phyloP scores from a whole-genome alignment of 2,113 vertebrate genomes.

The Electrona antarctica region DNA sequence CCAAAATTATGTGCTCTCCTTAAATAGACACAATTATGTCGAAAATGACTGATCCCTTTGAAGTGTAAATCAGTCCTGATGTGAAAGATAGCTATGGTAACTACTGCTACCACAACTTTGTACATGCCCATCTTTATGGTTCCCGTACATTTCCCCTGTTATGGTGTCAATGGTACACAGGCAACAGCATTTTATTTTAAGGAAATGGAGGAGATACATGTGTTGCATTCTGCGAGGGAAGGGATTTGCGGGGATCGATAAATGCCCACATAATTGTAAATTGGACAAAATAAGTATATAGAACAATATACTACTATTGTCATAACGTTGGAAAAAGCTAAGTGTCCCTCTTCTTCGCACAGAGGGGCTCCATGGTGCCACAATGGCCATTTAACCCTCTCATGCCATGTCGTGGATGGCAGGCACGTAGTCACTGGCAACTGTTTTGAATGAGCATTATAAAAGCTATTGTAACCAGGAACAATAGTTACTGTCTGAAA shows the following conservation, averaged over 20 bases:
- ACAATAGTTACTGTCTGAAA: constrained; percentile 61
- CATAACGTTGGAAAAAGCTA: too few species aligned
- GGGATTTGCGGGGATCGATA: too few species aligned
- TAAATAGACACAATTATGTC: background rate
- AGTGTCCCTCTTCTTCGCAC: too few species aligned
- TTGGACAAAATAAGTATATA: background rate
- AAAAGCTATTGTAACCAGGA: constrained; percentile 58
- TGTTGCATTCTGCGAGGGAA: too few species aligned
- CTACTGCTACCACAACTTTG: background rate
- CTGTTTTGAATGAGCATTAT: constrained; percentile 59
- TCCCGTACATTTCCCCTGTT: too few species aligned
- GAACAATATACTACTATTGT: too few species aligned
- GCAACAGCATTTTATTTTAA: too few species aligned
- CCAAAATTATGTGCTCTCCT: background rate
- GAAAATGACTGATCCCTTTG: background rate
- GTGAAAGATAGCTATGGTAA: too few species aligned
- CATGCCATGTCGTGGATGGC: constrained; percentile 34
- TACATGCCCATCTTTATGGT: background rate
- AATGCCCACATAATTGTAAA: too few species aligned
- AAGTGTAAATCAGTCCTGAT: background rate
- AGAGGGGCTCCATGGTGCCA: background rate
- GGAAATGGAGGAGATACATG: too few species aligned
- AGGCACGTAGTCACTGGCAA: constrained; percentile 57
- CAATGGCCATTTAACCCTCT: constrained; percentile 66
- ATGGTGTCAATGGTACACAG: background rate